A percentile compares a stretch with the other conserved stretches of the same genome.
phyloP scores from a whole-genome alignment of 2,797 vertebrate genomes.

The Rhabdomys pumilio region DNA sequence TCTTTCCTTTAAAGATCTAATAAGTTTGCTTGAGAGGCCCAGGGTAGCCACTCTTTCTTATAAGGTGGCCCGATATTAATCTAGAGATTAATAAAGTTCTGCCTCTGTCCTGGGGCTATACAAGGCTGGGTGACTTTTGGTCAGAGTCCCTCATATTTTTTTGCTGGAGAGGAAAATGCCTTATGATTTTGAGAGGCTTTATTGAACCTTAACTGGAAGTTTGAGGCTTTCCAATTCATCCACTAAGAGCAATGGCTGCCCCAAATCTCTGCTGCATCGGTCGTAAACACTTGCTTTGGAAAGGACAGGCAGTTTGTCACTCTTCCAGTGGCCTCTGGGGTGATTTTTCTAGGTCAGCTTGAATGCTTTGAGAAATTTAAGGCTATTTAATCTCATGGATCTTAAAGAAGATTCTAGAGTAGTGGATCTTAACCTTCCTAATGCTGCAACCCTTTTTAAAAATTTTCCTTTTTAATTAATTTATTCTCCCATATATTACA shows the following conservation, averaged over 20 bases:
- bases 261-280: background rate
- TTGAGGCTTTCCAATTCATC: constrained; percentile 45
- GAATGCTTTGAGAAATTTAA: constrained; percentile 27
- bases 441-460: background rate
- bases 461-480: background rate
- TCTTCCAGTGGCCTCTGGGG: background rate
- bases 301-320: background rate
- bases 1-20: constrained; percentile 64
- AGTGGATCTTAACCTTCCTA: background rate
- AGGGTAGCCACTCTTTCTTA: constrained; percentile 48
- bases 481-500: background rate
- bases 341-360: background rate
- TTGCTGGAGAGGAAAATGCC: constrained; percentile 61
- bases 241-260: background rate
- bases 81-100: constrained; percentile 79
- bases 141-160: constrained; percentile 20
- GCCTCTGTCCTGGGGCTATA: constrained; percentile 61
- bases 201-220: constrained; percentile 60
- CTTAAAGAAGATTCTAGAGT: background rate
- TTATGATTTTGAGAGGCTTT: constrained; percentile 52
- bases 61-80: constrained; percentile 78
- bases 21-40: constrained; percentile 63
- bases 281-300: constrained; percentile 50
- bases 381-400: background rate
- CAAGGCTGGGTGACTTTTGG: constrained; percentile 44